phyloP scores from a whole-genome alignment of 2,113 vertebrate species.

The Naja naja region DNA sequence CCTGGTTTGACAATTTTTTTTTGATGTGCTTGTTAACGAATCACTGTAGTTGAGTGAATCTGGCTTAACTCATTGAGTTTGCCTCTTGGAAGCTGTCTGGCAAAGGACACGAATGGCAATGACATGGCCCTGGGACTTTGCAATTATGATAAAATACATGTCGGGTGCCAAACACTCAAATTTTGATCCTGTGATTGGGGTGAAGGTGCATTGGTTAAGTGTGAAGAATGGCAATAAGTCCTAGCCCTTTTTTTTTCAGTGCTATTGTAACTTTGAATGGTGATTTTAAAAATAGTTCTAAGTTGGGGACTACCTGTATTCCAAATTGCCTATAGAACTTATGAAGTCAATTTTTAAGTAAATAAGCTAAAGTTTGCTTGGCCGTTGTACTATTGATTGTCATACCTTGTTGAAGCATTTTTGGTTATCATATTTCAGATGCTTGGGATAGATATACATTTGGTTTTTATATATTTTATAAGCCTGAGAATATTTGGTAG shows the following conservation, averaged over 20 bases:
- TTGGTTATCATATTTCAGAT: conserved; percentile 97
- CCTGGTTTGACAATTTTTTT: not conserved
- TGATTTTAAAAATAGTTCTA: not conserved
- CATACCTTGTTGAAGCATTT: conserved; percentile 95
- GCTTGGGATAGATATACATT: conserved; percentile 95
- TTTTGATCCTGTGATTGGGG: not conserved
- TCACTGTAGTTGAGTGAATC: not conserved
- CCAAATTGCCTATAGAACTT: not conserved
- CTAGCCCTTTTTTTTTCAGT: not conserved
- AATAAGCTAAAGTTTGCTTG: not conserved
- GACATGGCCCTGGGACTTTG: not conserved
- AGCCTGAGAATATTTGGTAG: conserved; percentile 88
- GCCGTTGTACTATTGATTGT: not conserved
- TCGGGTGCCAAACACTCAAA: not conserved
- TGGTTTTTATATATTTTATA: conserved; percentile 94
- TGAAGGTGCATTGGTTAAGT: not conserved
- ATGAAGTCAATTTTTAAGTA: not conserved
- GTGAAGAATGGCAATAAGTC: not conserved
- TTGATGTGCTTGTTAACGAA: not conserved
- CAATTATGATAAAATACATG: not conserved
- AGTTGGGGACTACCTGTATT: not conserved
- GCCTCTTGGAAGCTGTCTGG: not conserved
- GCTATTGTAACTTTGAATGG: not conserved
- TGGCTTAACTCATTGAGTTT: not conserved
- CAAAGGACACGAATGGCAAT: not conserved